Evolutionary conservation across 1,140 invertebrate genomes (phyloP).

Genomic region (Aculops lycopersici): DNA sequence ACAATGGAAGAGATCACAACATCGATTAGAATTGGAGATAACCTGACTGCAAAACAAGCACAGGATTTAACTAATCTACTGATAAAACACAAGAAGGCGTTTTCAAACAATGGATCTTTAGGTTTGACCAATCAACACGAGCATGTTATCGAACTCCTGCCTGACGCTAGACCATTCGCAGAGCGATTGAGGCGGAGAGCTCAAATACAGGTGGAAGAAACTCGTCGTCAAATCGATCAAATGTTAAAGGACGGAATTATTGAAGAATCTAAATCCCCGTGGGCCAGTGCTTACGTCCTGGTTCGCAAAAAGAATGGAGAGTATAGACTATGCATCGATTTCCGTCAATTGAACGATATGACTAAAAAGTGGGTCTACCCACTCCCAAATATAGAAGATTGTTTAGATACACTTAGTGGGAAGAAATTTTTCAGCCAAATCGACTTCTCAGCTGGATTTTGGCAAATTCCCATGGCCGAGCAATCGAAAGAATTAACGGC

Average conservation of each 20-base stretch:
- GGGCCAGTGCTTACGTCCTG: neutral
- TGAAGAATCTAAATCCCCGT: neutral
- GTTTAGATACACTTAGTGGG: slow-evolving; percentile 15
- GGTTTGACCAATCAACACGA: neutral
- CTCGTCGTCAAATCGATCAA: neutral
- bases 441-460: slow-evolving; percentile 19
- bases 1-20: neutral
- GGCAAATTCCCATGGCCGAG: slow-evolving; percentile 15
- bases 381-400: slow-evolving; percentile 18
- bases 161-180: neutral
- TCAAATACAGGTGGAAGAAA: neutral
- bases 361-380: slow-evolving; percentile 6
- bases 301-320: slow-evolving; percentile 3
- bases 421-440: slow-evolving; percentile 17
- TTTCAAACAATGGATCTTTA: neutral
- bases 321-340: slow-evolving; percentile 5
- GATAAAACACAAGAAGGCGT: neutral
- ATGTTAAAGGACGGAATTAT: neutral
- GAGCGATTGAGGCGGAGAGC: neutral
- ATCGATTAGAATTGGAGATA: neutral
- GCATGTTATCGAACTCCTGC: neutral
- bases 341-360: slow-evolving; percentile 6
- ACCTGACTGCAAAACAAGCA: neutral
- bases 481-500: neutral
- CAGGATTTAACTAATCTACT: neutral